phyloP scores from a whole-genome alignment of 37 sponge, comb jelly and placozoan species.

The Mnemiopsis leidyi region DNA sequence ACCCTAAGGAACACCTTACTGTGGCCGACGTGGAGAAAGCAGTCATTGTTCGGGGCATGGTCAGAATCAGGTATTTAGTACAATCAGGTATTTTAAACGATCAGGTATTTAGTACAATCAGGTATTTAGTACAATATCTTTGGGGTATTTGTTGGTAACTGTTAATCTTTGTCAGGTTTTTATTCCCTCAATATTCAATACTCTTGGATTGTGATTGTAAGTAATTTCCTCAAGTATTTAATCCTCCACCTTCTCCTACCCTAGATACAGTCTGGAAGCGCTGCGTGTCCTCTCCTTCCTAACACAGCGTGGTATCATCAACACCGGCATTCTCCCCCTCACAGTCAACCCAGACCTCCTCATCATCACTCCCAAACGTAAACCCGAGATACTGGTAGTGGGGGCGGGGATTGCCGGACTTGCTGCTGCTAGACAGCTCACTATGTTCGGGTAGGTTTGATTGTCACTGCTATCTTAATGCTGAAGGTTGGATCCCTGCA shows the following conservation, averaged over 20 bases:
- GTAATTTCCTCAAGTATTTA: no score
- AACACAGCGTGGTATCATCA: slow-evolving; percentile 76
- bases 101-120: slow-evolving; percentile 25
- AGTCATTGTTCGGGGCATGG: slow-evolving; percentile 45
- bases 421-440: slow-evolving; percentile 76
- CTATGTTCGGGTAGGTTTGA: slow-evolving; percentile 75
- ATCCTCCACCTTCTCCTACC: no score
- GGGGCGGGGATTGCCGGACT: slow-evolving; percentile 84
- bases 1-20: slow-evolving; percentile 74
- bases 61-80: slow-evolving; percentile 64
- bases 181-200: background rate
- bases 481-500: no score
- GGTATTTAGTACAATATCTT: background rate
- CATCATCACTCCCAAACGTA: background rate
- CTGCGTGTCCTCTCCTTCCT: slow-evolving; percentile 72
- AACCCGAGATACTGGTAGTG: background rate
- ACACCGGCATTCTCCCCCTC: slow-evolving; percentile 71
- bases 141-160: background rate
- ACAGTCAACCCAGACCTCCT: slow-evolving; percentile 11
- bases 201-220: background rate
- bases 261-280: slow-evolving; percentile 72
- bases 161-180: background rate
- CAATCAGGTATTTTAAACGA: background rate
- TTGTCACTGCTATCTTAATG: no score
- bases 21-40: slow-evolving; percentile 66